phyloP scores from a whole-genome alignment of 2,113 vertebrate genomes.

The Sorex araneus region DNA sequence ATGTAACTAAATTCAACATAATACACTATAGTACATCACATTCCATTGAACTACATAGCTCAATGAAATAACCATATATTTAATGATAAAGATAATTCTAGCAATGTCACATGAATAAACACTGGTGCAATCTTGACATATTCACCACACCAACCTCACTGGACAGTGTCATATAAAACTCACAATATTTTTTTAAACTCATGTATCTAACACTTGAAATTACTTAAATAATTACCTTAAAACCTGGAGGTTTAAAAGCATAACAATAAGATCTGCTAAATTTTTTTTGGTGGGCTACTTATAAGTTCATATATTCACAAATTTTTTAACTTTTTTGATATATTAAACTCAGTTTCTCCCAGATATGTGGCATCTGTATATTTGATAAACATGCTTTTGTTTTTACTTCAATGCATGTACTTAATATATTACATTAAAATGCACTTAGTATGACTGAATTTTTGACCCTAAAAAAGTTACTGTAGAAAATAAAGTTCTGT shows the following conservation, averaged over 20 bases:
- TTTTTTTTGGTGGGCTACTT: slow-evolving; percentile 29
- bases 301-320: slow-evolving; percentile 57
- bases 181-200: background rate
- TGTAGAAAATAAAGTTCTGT: slow-evolving; percentile 38
- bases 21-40: slow-evolving; percentile 39
- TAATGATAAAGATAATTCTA: slow-evolving; percentile 35
- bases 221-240: slow-evolving; percentile 42
- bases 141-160: slow-evolving; percentile 9
- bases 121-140: background rate
- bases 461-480: slow-evolving; percentile 65
- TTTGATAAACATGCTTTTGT: background rate
- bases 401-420: slow-evolving; percentile 20
- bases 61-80: background rate
- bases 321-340: slow-evolving; percentile 42
- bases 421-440: slow-evolving; percentile 32
- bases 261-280: slow-evolving; percentile 43
- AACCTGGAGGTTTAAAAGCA: background rate
- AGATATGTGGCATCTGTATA: background rate
- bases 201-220: slow-evolving; percentile 50
- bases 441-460: slow-evolving; percentile 44
- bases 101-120: background rate
- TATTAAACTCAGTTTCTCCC: slow-evolving; percentile 17
- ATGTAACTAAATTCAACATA: slow-evolving; percentile 30
- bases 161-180: slow-evolving; percentile 38
- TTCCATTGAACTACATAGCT: slow-evolving; percentile 1